A percentile compares a stretch with the other conserved stretches of the same genome.
These are phyloP conservation scores for Garrulus glandarius DNA, from an alignment of 2,797 vertebrate species.

Conservation along the genomic window DNA sequence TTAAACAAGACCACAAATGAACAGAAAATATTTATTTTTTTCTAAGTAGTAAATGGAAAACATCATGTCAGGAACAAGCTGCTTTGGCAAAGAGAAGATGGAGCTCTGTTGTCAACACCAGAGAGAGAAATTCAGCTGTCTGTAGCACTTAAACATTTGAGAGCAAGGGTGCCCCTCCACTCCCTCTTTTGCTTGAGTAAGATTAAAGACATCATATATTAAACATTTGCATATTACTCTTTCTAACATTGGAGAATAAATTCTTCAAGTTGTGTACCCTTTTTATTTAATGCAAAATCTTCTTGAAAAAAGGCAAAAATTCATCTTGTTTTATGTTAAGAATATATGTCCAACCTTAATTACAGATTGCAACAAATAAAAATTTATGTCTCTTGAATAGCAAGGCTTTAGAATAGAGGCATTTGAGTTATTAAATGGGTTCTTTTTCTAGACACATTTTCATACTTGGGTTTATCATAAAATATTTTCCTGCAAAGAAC, in stretches of 20 bases:
- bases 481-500: background rate
- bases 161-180: background rate
- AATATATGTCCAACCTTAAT: background rate
- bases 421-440: slow-evolving; percentile 15
- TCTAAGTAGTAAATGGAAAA: background rate
- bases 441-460: slow-evolving; percentile 9
- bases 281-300: background rate
- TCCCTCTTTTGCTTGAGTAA: background rate
- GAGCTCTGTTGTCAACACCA: background rate
- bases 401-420: background rate
- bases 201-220: background rate
- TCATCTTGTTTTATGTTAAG: background rate
- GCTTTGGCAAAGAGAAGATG: background rate
- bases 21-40: background rate
- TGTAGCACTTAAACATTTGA: background rate
- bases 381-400: background rate
- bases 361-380: background rate
- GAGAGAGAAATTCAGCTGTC: background rate
- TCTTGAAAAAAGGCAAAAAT: background rate
- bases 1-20: background rate
- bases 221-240: background rate
- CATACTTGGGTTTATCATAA: background rate
- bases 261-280: background rate
- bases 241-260: background rate
- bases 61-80: background rate